Conservation (phyloP, 2,888 invertebrate species). For the Leptopterna dolabrata region DNA sequence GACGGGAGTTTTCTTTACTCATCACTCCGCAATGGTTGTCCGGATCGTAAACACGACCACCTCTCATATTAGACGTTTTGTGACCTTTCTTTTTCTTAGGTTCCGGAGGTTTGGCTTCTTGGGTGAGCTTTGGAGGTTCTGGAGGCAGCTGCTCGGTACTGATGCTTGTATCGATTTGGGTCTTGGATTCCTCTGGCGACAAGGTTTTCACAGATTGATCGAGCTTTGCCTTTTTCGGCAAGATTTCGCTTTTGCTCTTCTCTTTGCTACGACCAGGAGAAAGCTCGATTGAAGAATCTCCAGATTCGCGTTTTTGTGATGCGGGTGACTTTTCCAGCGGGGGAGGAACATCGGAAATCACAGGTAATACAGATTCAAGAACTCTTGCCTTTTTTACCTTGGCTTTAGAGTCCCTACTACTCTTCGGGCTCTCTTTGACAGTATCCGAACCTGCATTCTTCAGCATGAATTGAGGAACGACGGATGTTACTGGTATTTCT, state of each 20-base stretch:
- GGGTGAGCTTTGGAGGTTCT: not conserved
- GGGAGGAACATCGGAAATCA: not conserved
- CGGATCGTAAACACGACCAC: conserved; percentile 75
- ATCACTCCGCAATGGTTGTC: conserved; percentile 86
- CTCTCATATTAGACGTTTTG: conserved; percentile 45
- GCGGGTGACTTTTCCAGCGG: not conserved
- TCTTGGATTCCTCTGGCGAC: not conserved
- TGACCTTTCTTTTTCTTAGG: conserved; percentile 37
- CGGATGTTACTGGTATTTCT: conserved; percentile 41
- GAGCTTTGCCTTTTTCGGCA: conserved; percentile 25
- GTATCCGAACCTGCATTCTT: conserved; percentile 16
- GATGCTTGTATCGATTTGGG: not conserved
- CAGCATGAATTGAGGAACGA: conserved; percentile 31
- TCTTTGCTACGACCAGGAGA: conserved; percentile 3
- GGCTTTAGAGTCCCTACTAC: not conserved
- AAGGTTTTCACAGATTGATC: not conserved
- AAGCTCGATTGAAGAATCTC: not conserved
- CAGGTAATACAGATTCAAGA: not conserved
- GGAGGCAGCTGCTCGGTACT: not conserved
- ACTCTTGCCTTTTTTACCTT: not conserved
- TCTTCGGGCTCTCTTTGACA: conserved; percentile 25
- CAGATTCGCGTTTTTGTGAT: conserved; percentile 14
- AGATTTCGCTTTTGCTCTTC: conserved; percentile 16
- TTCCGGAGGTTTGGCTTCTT: conserved; percentile 14
- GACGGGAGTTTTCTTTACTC: conserved; percentile 74